These are phyloP conservation scores for Malurus cyaneus DNA, from an alignment of 2,113 vertebrate species.

Conservation along the genomic window DNA sequence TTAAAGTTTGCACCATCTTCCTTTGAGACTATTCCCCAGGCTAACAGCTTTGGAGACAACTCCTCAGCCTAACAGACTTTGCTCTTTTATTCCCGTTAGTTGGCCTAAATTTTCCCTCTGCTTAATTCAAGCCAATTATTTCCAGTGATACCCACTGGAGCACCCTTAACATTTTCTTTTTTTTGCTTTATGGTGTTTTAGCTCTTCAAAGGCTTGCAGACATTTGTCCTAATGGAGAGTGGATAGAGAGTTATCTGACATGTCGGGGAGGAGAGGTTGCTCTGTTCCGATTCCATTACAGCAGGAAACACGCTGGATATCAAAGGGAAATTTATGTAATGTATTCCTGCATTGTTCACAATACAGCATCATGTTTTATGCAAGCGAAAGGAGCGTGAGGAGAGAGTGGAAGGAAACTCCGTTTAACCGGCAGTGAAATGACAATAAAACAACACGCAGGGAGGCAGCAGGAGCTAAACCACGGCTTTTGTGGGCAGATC, in stretches of 20 bases:
- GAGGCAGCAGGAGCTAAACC: conserved; percentile 57
- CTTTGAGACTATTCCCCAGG: conserved; percentile 46
- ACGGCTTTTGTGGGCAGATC: conserved; percentile 27
- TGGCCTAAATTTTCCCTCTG: conserved; percentile 25
- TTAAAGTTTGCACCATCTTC: conserved; percentile 38
- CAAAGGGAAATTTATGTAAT: conserved; percentile 81
- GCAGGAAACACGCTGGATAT: conserved; percentile 73
- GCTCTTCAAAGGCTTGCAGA: conserved; percentile 64
- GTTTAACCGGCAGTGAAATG: conserved; percentile 53
- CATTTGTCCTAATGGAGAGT: conserved; percentile 69
- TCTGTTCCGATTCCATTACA: conserved; percentile 75
- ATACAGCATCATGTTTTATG: conserved; percentile 77
- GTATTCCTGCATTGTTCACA: conserved; percentile 75
- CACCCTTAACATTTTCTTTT: conserved; percentile 42
- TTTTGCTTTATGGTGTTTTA: conserved; percentile 46
- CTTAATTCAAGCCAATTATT: conserved; percentile 41
- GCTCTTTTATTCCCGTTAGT: conserved; percentile 40
- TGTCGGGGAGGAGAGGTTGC: conserved; percentile 57
- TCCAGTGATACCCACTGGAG: conserved; percentile 60
- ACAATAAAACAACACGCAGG: conserved; percentile 64
- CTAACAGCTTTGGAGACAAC: conserved; percentile 17
- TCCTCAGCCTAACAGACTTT: conserved; percentile 44
- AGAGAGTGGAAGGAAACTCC: conserved; percentile 41
- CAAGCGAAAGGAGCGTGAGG: conserved; percentile 56
- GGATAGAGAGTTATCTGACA: conserved; percentile 69